phyloP scores from a whole-genome alignment of 2,797 vertebrate genomes.

The Paguma larvata region DNA sequence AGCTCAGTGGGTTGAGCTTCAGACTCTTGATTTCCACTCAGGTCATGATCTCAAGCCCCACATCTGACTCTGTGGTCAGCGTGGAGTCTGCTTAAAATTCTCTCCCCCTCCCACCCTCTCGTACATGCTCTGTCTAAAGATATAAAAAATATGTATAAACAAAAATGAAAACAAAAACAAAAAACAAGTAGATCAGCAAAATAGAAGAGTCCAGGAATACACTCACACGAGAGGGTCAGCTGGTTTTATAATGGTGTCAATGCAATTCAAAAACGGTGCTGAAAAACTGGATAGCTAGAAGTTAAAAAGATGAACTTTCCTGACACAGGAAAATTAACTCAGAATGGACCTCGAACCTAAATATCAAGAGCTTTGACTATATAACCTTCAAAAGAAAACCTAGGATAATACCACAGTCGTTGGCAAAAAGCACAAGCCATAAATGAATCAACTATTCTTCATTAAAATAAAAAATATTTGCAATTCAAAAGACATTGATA shows the following conservation, averaged over 20 bases:
- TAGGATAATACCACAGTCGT: not conserved
- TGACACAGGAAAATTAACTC: not conserved
- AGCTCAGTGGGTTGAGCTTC: no score
- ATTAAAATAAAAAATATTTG: constrained; percentile 53
- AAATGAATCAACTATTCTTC: constrained; percentile 15
- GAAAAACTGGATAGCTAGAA: not conserved
- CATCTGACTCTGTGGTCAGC: no score
- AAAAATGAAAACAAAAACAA: no score
- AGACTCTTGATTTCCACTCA: no score
- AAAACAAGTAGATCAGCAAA: not conserved
- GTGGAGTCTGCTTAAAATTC: no score
- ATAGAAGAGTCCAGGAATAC: constrained; percentile 3
- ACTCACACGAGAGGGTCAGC: not conserved
- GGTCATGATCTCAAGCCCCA: no score
- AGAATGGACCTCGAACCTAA: not conserved
- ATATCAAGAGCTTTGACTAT: not conserved
- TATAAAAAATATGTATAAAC: no score
- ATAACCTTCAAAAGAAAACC: not conserved
- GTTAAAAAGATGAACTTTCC: not conserved
- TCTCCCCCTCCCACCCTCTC: no score
- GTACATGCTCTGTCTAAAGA: no score
- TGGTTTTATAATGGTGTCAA: not conserved
- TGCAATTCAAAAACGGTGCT: constrained; percentile 10
- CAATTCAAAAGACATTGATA: not conserved
- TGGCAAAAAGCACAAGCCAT: not conserved